Evolutionary conservation across 1,140 invertebrate species (phyloP).

Genomic region (Drosophila saltans): DNA sequence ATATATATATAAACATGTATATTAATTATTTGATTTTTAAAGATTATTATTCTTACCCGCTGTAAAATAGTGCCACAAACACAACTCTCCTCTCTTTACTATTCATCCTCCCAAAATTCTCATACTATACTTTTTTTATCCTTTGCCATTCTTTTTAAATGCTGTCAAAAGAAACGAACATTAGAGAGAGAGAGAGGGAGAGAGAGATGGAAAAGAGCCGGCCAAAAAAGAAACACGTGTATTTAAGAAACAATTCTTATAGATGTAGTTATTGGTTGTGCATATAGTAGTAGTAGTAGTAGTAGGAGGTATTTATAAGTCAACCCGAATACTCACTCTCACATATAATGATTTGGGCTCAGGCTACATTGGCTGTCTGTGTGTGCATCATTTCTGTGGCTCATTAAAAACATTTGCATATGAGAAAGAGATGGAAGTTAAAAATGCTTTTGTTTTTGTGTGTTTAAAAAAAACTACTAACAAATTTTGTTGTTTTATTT

Average conservation of each 20-base stretch:
- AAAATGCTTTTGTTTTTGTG: conserved; percentile 43
- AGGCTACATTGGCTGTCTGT: conserved; percentile 13
- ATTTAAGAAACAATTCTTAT: conserved; percentile 1
- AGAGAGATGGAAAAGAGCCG: conserved; percentile 16
- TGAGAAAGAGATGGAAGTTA: conserved; percentile 50
- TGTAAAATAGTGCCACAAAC: conserved; percentile 47
- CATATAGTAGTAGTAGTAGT: conserved; percentile 23
- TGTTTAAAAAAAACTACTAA: conserved; percentile 5
- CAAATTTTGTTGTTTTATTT: not conserved
- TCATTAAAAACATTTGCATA: conserved; percentile 33
- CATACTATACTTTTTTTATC: conserved; percentile 37
- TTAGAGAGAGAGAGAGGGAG: conserved; percentile 37
- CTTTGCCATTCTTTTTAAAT: conserved; percentile 31
- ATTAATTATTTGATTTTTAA: conserved; percentile 32
- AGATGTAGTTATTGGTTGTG: conserved; percentile 9
- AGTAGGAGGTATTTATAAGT: conserved; percentile 20
- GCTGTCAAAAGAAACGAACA: conserved; percentile 67
- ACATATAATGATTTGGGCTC: conserved; percentile 35
- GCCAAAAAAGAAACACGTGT: conserved; percentile 9
- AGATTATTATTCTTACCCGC: conserved; percentile 59
- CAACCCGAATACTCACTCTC: conserved; percentile 72
- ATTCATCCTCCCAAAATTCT: conserved; percentile 40
- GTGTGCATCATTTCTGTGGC: conserved; percentile 41
- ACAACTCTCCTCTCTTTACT: conserved; percentile 34
- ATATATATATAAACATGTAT: not conserved